Percentiles rank a stretch among this genome's conserved stretches.
Evolutionary conservation across 2,888 invertebrate species (phyloP).

Genomic region (Drosophila flavopinicola): DNA sequence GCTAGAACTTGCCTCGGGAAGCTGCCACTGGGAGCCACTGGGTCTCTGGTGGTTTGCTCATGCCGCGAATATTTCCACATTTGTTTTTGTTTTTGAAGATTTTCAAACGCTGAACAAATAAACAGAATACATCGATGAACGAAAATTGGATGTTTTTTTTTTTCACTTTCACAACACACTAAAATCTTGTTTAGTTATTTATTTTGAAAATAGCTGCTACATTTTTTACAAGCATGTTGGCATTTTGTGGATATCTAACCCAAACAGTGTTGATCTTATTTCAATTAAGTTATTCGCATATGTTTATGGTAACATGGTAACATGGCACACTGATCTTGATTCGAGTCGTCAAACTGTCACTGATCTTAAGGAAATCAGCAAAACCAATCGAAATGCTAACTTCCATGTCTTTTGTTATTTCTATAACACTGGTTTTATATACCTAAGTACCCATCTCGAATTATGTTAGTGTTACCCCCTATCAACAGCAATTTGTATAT

Average conservation of each 20-base stretch:
- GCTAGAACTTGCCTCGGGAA: conserved; percentile 10
- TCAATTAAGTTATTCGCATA: neutral
- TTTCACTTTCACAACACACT: conserved; percentile 22
- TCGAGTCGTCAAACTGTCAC: no score
- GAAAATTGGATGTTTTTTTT: conserved; percentile 40
- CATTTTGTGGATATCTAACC: conserved; percentile 8
- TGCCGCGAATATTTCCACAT: conserved; percentile 77
- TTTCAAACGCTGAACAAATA: conserved; percentile 62
- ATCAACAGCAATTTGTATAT: conserved; percentile 29
- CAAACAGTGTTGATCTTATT: conserved; percentile 8
- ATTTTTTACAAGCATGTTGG: conserved; percentile 29
- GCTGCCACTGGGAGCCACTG: conserved; percentile 26
- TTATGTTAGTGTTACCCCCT: neutral
- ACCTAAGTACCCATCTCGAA: neutral
- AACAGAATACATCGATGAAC: conserved; percentile 45
- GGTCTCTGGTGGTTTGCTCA: conserved; percentile 47
- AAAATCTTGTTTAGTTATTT: conserved; percentile 44
- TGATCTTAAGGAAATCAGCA: neutral
- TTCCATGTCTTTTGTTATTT: no score
- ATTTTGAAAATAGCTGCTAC: conserved; percentile 46
- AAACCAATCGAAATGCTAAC: no score
- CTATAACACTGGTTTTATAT: neutral
- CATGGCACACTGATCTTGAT: no score
- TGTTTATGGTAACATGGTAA: conserved; percentile 8
- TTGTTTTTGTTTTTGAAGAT: conserved; percentile 55